phyloP scores from a whole-genome alignment of 2,113 vertebrate genomes.

The Recurvirostra avosetta region DNA sequence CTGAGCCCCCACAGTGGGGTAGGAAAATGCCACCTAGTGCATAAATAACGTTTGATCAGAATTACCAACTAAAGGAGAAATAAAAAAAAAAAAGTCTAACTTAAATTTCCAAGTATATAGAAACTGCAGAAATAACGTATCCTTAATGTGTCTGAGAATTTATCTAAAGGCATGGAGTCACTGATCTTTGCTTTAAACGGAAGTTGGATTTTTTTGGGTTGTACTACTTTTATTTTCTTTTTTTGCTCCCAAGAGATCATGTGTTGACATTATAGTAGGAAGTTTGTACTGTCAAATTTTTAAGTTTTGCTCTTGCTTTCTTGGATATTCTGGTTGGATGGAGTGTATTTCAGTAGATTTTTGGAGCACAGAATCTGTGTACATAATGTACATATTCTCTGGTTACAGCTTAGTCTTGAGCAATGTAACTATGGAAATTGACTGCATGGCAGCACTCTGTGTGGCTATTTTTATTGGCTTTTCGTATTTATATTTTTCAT shows the following conservation, averaged over 20 bases:
- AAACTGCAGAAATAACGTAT: background rate
- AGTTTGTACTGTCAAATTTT: background rate
- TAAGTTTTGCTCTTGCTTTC: background rate
- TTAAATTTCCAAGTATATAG: background rate
- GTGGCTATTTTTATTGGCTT: background rate
- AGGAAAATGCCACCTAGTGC: background rate
- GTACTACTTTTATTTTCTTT: background rate
- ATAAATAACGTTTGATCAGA: background rate
- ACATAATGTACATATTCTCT: background rate
- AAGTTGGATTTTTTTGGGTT: background rate
- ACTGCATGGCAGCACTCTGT: background rate
- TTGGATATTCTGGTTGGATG: background rate
- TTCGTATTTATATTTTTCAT: background rate
- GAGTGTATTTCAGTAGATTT: background rate
- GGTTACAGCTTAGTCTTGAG: background rate
- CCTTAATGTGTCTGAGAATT: background rate
- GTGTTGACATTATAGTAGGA: background rate
- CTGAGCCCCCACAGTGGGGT: background rate
- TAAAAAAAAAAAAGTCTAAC: background rate
- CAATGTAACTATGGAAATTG: background rate
- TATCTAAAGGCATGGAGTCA: background rate
- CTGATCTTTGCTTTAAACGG: background rate
- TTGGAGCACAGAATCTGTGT: background rate
- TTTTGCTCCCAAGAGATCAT: background rate
- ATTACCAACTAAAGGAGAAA: background rate